Evolutionary conservation across 2,113 vertebrate genomes (phyloP).

Genomic region (Desmodus rotundus): DNA sequence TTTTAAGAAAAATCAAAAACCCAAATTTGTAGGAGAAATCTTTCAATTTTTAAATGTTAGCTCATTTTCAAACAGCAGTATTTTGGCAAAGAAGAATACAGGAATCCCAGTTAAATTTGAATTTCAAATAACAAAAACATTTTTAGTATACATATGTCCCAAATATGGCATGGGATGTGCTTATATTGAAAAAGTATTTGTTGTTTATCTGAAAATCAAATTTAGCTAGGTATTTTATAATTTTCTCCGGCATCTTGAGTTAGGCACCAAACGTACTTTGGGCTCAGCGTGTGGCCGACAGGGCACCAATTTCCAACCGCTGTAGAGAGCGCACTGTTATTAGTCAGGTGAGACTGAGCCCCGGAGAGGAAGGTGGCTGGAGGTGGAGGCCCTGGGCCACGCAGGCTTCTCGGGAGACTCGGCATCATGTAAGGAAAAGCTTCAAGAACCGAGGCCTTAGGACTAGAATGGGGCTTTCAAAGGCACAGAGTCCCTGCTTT

Average conservation of each 20-base stretch:
- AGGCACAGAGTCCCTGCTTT: background rate
- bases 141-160: background rate
- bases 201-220: background rate
- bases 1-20: background rate
- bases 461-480: background rate
- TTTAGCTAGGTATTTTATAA: background rate
- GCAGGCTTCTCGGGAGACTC: background rate
- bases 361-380: background rate
- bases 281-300: background rate
- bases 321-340: background rate
- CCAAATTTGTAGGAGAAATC: background rate
- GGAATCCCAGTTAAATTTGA: background rate
- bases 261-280: background rate
- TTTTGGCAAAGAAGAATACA: background rate
- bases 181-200: background rate
- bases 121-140: background rate
- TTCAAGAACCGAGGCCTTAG: background rate
- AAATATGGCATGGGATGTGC: background rate
- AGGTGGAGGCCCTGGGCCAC: background rate
- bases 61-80: constrained; percentile 15
- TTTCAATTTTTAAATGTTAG: background rate
- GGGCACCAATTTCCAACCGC: background rate
- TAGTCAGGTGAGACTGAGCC: background rate
- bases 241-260: background rate
- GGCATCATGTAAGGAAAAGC: background rate